phyloP scores from a whole-genome alignment of 1,140 invertebrate genomes.

The Hyphantria cunea region DNA sequence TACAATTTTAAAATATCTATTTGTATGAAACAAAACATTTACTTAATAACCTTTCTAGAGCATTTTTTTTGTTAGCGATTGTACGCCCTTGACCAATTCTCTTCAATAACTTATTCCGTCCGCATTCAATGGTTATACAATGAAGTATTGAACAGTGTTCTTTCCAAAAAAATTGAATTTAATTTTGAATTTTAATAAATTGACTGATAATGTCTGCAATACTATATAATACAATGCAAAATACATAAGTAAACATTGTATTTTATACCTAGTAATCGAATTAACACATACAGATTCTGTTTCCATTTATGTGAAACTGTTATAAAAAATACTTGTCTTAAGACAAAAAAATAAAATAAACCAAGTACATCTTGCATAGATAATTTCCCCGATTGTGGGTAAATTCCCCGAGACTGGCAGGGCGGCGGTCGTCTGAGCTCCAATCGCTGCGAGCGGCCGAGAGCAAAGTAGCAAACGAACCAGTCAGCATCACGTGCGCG shows the following conservation, averaged over 20 bases:
- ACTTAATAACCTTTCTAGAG: background rate
- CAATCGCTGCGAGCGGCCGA: slow-evolving; percentile 63
- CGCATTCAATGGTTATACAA: slow-evolving; percentile 29
- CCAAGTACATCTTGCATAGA: background rate
- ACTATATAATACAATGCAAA: background rate
- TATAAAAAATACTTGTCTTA: too few relatives aligned
- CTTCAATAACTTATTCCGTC: slow-evolving; percentile 41
- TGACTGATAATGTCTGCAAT: too few relatives aligned
- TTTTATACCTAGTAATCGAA: too few relatives aligned
- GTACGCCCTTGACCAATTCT: slow-evolving; percentile 20
- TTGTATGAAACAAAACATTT: too few relatives aligned
- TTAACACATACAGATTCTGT: too few relatives aligned
- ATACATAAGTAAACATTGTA: background rate
- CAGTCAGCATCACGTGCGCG: slow-evolving; percentile 78
- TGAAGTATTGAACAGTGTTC: slow-evolving; percentile 5
- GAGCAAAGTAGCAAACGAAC: slow-evolving; percentile 62
- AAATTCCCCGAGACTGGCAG: slow-evolving; percentile 46
- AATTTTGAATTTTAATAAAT: slow-evolving; percentile 1
- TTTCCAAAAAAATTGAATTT: slow-evolving; percentile 18
- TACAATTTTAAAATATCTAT: too few relatives aligned
- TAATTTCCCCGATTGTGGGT: slow-evolving; percentile 19
- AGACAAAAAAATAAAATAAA: too few relatives aligned
- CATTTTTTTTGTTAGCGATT: slow-evolving; percentile 8
- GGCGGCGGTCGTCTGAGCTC: slow-evolving; percentile 50
- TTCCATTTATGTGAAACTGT: too few relatives aligned